Evolutionary conservation across 2,113 vertebrate genomes (phyloP).

Genomic region (Donacobius atricapilla): DNA sequence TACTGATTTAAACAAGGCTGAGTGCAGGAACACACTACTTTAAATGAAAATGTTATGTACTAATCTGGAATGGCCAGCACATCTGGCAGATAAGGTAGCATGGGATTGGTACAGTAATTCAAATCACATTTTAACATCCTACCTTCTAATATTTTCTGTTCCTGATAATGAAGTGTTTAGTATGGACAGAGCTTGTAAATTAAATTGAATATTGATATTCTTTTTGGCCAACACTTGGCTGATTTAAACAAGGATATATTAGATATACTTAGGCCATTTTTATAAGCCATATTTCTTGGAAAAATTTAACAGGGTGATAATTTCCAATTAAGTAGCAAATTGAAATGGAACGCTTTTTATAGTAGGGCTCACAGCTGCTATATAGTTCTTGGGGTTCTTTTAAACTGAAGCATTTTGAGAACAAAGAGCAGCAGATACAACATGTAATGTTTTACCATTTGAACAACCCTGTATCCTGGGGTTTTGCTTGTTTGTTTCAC

Average conservation of each 20-base stretch:
- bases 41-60: neutral
- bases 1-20: neutral
- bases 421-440: neutral
- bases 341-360: neutral
- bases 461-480: neutral
- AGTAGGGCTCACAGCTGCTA: neutral
- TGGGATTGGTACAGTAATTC: neutral
- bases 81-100: neutral
- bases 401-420: neutral
- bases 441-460: neutral
- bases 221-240: neutral
- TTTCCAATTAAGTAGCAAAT: neutral
- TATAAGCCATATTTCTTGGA: neutral
- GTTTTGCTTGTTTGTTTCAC: neutral
- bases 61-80: neutral
- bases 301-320: neutral
- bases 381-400: neutral
- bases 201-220: neutral
- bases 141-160: neutral
- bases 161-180: slow-evolving; percentile 3
- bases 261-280: neutral
- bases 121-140: neutral
- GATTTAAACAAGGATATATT: neutral
- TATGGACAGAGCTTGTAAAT: neutral
- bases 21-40: neutral